Conservation (phyloP, 1,140 invertebrate species). For the Uloborus diversus region DNA sequence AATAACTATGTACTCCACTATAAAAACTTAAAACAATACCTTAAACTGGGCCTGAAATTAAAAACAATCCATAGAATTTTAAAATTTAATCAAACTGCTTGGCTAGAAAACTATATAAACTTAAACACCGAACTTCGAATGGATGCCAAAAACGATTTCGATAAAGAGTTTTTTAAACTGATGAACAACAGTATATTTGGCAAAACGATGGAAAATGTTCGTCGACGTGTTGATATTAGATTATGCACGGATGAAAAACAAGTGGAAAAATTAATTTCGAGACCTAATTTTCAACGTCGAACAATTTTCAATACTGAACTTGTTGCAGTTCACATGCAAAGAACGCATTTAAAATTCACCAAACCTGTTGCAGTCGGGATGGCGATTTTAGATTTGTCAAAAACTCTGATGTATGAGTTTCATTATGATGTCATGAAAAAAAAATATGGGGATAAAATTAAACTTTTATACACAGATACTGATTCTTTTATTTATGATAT, state of each 20-base stretch:
- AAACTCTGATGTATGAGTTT: constrained; percentile 23
- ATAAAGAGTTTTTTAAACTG: constrained; percentile 7
- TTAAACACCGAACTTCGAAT: neutral
- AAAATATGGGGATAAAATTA: neutral
- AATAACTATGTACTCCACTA: neutral
- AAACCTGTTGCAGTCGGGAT: neutral
- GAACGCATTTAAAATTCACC: constrained; percentile 21
- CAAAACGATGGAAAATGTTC: constrained; percentile 1
- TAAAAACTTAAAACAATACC: neutral
- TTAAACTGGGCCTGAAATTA: neutral
- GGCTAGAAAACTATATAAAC: constrained; percentile 4
- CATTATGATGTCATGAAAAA: neutral
- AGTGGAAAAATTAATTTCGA: neutral
- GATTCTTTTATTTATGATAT: no score
- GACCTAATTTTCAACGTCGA: neutral
- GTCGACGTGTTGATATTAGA: neutral
- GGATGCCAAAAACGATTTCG: neutral
- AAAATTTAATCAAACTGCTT: constrained; percentile 5
- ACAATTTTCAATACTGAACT: neutral
- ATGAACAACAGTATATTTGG: constrained; percentile 19
- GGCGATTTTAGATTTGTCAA: constrained; percentile 4
- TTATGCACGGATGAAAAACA: neutral
- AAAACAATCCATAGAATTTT: constrained; percentile 4
- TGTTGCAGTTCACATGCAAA: neutral
- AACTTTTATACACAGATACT: no score